phyloP scores from a whole-genome alignment of 2,888 invertebrate genomes.

The Andrena camellia region DNA sequence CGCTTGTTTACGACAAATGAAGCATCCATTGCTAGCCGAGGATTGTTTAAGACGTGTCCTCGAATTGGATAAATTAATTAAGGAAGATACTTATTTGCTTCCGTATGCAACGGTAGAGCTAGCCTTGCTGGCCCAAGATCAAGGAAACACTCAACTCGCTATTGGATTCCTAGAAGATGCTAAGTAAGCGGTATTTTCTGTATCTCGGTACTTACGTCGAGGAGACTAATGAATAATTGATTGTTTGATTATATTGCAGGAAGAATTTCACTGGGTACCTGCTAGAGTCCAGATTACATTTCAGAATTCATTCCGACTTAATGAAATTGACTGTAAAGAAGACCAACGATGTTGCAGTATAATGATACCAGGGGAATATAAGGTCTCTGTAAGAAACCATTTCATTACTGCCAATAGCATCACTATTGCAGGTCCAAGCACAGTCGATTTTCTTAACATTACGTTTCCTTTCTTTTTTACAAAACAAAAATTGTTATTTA shows the following conservation, averaged over 20 bases:
- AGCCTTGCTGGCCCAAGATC: conserved; percentile 91
- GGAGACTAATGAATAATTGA: background rate
- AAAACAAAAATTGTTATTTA: background rate
- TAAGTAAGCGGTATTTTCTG: conserved; percentile 87
- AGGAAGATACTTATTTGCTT: conserved; percentile 93
- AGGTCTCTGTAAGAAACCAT: conserved; percentile 44
- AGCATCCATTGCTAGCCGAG: conserved; percentile 91
- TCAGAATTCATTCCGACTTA: conserved; percentile 93
- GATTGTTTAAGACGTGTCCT: conserved; percentile 89
- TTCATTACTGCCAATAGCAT: conserved; percentile 59
- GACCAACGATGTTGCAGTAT: conserved; percentile 64
- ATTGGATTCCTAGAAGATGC: conserved; percentile 92
- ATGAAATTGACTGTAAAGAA: conserved; percentile 85
- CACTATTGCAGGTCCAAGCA: conserved; percentile 62
- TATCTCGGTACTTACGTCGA: background rate
- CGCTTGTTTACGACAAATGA: conserved; percentile 92
- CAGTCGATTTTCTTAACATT: conserved; percentile 30
- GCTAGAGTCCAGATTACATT: conserved; percentile 95
- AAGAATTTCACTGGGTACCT: conserved; percentile 95
- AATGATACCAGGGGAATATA: conserved; percentile 46
- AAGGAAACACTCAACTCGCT: conserved; percentile 90
- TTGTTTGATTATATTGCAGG: conserved; percentile 86
- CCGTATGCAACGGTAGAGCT: conserved; percentile 95
- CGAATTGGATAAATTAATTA: conserved; percentile 90
- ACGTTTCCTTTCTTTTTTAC: conserved; percentile 7